Evolutionary conservation across 2,113 vertebrate species (phyloP), one percentile per base, ranked within the genome.

Genomic region (Ictalurus furcatus): DNA sequence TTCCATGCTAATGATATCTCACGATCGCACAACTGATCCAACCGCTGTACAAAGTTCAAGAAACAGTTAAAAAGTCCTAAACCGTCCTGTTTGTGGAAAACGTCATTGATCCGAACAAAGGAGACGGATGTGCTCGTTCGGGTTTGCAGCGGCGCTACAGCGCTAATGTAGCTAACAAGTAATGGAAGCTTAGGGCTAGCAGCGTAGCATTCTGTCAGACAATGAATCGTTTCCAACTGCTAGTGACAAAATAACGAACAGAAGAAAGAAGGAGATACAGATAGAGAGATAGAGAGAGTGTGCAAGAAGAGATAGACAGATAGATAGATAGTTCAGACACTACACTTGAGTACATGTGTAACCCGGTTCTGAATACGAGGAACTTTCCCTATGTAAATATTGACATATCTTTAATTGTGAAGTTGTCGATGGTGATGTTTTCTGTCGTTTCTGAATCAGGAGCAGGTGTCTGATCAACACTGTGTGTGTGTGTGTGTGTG

Each of bases 371-470:
- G 67, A 69, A 69, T 69, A 13, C n/a, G 8, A 74, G 19, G 19
- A 74, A 21, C 8, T 40, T 74, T 34, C 67, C n/a, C 2, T 11
- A 65, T 3, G 12, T 65, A 25, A 65, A 25, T 65, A 12, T 4
- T 69, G n/a, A 71, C 17, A 30, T 34, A 34, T 16, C n/a, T 71
- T 67, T 67, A 3, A n/a, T 30, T 5, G 6, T 71, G 14, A 71
- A 6, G n/a, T 34, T 17, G 28, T 71, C 14, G 0, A 14, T 67
- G 63, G 11, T n/a, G 63, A 67, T 69, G 19, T 94, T 91, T 89
- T 90, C 88, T 88, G 76, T 86, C 37, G 85, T 93, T 84, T 87
- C 11, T 76, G 85, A 89, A 71, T 16, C 86, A 88, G 54, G 86
- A 48, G 83, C 63, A 85, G 83, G 76, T 88, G 74, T 86, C 69